Percentiles rank a stretch among this genome's conserved stretches.
Conservation (phyloP, 2,113 vertebrate species). For the Prinia subflava region DNA sequence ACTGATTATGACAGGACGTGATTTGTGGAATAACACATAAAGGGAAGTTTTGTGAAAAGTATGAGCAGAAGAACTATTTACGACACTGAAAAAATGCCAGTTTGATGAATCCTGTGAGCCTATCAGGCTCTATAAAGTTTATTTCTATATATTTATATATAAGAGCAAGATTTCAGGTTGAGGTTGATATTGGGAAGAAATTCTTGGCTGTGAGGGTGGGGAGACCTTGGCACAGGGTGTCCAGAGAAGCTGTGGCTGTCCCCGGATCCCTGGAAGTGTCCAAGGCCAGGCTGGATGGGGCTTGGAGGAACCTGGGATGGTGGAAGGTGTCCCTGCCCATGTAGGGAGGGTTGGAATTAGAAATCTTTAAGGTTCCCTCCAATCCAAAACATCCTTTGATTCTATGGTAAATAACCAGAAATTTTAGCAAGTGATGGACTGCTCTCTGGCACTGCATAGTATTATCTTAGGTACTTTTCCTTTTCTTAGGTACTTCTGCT, state of each 20-base stretch:
- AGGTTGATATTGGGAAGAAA: background rate
- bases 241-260: background rate
- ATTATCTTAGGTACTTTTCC: background rate
- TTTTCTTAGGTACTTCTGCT: background rate
- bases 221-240: background rate
- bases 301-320: background rate
- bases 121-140: background rate
- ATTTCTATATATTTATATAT: background rate
- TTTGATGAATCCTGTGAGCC: background rate
- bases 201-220: background rate
- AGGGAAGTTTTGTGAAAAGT: background rate
- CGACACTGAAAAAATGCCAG: fast-evolving
- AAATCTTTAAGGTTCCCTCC: background rate
- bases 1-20: fast-evolving
- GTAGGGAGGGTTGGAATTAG: background rate
- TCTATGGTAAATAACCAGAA: background rate
- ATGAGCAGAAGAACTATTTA: background rate
- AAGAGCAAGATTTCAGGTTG: background rate
- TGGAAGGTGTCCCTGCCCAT: background rate
- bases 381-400: background rate
- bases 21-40: background rate
- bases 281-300: background rate
- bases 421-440: background rate
- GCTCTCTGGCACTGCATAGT: background rate
- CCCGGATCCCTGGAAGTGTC: background rate